A percentile compares a stretch with the other conserved stretches of the same genome.
These are phyloP conservation scores for Cantharis flavilabris DNA, from an alignment of 2,888 invertebrate genomes.

Conservation along the genomic window DNA sequence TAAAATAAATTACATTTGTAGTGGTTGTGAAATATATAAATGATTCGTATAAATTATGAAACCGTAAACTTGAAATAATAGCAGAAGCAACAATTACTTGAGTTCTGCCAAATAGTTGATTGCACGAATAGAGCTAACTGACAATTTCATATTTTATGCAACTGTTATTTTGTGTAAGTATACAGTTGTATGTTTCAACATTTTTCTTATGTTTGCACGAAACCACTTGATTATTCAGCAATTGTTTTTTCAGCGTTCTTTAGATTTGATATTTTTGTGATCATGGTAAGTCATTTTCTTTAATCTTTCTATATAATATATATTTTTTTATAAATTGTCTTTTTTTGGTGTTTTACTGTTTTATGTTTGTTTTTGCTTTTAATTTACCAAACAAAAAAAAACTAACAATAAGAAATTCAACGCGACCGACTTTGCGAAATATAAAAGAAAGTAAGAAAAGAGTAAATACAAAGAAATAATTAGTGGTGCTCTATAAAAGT, in stretches of 20 bases:
- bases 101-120: background rate
- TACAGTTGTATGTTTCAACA: background rate
- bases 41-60: background rate
- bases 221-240: background rate
- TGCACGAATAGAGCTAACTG: background rate
- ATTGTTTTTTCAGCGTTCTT: no score
- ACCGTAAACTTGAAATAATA: background rate
- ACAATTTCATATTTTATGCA: background rate
- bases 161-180: background rate
- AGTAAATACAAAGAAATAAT: background rate
- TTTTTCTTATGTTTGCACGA: background rate
- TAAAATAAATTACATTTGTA: background rate
- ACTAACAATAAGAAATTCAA: background rate
- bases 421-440: background rate
- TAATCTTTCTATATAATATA: no score
- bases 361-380: background rate
- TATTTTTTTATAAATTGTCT: no score
- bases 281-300: no score
- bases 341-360: no score
- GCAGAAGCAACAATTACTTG: background rate
- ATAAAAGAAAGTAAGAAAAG: background rate
- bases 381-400: background rate
- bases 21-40: background rate
- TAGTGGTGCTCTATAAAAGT: background rate
- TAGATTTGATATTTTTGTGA: no score